These are phyloP conservation scores for Stichodactyla mertensii DNA, from an alignment of 64 coral and sea anemone genomes.

Conservation along the genomic window DNA sequence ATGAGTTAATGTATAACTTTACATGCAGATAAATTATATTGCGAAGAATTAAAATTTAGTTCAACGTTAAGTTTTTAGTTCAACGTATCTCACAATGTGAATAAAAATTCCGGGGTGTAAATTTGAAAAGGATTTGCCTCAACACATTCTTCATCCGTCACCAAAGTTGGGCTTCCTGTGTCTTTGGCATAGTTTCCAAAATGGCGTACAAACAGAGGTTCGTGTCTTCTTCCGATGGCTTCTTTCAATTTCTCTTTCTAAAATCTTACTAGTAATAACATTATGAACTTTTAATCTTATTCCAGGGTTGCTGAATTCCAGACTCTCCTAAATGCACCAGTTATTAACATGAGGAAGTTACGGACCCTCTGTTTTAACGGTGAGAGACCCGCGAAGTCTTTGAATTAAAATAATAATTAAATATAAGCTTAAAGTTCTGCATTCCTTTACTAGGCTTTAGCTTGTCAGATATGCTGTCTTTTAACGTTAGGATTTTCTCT, in stretches of 20 bases:
- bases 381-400: neutral
- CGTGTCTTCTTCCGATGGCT: neutral
- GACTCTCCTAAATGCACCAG: conserved; percentile 21
- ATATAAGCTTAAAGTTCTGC: neutral
- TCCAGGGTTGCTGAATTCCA: conserved; percentile 59
- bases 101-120: neutral
- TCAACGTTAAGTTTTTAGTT: too few species aligned
- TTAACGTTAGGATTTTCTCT: too few species aligned
- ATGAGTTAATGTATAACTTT: too few species aligned
- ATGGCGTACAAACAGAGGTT: conserved; percentile 69
- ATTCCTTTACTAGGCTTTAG: neutral
- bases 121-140: neutral
- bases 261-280: neutral
- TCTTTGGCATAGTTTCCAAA: neutral
- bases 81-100: too few species aligned
- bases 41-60: too few species aligned
- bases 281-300: neutral
- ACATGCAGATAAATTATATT: too few species aligned
- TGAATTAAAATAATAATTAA: neutral
- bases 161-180: conserved; percentile 1
- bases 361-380: conserved; percentile 67
- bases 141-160: neutral
- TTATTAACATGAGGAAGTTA: conserved; percentile 44
- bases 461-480: neutral
- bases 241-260: neutral